Evolutionary conservation across 2,113 vertebrate species (phyloP).

Genomic region (Eonycteris spelaea): DNA sequence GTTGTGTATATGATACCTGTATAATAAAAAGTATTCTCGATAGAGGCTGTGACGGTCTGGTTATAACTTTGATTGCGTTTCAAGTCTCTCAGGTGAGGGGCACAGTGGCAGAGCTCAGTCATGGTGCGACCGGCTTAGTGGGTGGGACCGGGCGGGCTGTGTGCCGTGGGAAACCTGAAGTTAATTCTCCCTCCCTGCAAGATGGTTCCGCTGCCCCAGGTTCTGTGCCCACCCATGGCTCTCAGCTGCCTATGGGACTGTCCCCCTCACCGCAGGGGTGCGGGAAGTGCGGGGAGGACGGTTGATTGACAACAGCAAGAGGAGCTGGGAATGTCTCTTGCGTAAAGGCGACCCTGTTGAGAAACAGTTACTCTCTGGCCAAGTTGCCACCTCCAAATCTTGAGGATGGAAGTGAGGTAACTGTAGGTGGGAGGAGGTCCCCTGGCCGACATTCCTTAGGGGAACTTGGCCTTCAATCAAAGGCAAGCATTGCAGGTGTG

Average conservation of each 20-base stretch:
- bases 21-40: constrained; percentile 87
- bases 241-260: rapidly evolving
- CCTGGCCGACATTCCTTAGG: not conserved
- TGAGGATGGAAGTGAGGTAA: not conserved
- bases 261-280: rapidly evolving
- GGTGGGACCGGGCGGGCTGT: too few relatives aligned
- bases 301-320: not conserved
- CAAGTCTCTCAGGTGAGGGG: too few relatives aligned
- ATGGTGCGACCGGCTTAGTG: not conserved
- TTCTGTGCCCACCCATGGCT: rapidly evolving
- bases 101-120: not conserved
- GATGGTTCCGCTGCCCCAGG: rapidly evolving
- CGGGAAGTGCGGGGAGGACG: not conserved
- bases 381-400: not conserved
- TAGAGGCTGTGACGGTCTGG: constrained; percentile 79
- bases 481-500: rapidly evolving
- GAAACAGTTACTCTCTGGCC: not conserved
- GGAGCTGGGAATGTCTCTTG: not conserved
- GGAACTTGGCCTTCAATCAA: not conserved
- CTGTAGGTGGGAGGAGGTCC: rapidly evolving
- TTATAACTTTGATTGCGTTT: constrained; percentile 58
- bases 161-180: not conserved
- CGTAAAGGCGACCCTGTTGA: not conserved
- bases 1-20: constrained; percentile 86
- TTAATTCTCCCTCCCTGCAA: not conserved